Percentiles rank a stretch among this genome's conserved stretches.
phyloP scores from a whole-genome alignment of 2,888 invertebrate genomes.

The Osmoderma eremita region DNA sequence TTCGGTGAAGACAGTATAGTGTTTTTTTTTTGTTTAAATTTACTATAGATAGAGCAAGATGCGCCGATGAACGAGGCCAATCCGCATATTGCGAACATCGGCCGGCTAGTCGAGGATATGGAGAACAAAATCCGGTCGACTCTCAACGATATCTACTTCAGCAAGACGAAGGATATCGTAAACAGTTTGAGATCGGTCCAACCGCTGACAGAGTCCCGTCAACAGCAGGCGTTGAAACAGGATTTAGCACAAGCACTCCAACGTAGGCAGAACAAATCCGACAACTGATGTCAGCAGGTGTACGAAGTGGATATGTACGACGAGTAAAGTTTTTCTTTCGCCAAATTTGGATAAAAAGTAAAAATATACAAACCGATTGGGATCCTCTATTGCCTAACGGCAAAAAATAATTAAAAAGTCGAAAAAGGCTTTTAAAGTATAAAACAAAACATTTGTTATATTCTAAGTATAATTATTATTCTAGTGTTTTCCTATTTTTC shows the following conservation, averaged over 20 bases:
- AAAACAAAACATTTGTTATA: slow-evolving; percentile 2
- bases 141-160: slow-evolving; percentile 98
- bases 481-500: not conserved
- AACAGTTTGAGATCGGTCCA: slow-evolving; percentile 69
- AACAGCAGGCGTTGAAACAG: slow-evolving; percentile 85
- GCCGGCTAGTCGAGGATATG: slow-evolving; percentile 99
- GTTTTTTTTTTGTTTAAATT: too few relatives aligned
- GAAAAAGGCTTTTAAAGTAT: slow-evolving; percentile 1
- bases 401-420: slow-evolving; percentile 7
- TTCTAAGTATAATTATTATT: slow-evolving; percentile 2
- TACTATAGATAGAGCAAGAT: slow-evolving; percentile 86
- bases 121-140: slow-evolving; percentile 99
- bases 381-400: not conserved
- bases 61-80: slow-evolving; percentile 89
- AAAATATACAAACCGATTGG: not conserved
- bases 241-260: slow-evolving; percentile 86
- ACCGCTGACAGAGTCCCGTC: slow-evolving; percentile 84
- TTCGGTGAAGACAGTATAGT: too few relatives aligned
- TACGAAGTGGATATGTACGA: slow-evolving; percentile 38
- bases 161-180: slow-evolving; percentile 98
- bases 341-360: not conserved
- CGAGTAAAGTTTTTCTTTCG: slow-evolving; percentile 34
- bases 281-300: slow-evolving; percentile 58
- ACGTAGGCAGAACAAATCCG: slow-evolving; percentile 78
- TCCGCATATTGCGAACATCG: slow-evolving; percentile 98